These are phyloP conservation scores for Mus musculus DNA, from an alignment of 2,113 vertebrate genomes.

Conservation along the genomic window GRCm39 chr13:21484501-21485000, in stretches of 20 bases:
- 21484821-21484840: not conserved
- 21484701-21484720: not conserved
- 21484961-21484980: not conserved
- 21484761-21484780: not conserved
- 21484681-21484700: too few relatives aligned
- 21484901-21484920: not conserved
- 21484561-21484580: not conserved
- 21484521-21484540: not conserved
- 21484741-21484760: not conserved
- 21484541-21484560: not conserved
- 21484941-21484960: not conserved
- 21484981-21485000: not conserved
- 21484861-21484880: not conserved
- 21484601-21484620: not conserved
- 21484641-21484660: not conserved
- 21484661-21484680: too few relatives aligned
- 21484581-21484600: not conserved
- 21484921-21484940: not conserved
- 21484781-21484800: not conserved
- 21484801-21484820: not conserved
- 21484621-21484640: not conserved
- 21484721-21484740: not conserved
- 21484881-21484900: not conserved
- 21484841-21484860: not conserved
- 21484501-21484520: not conserved